A percentile compares a stretch with the other conserved stretches of the same genome.
phyloP scores from a whole-genome alignment of 2,113 vertebrate species.

The Eonycteris spelaea region DNA sequence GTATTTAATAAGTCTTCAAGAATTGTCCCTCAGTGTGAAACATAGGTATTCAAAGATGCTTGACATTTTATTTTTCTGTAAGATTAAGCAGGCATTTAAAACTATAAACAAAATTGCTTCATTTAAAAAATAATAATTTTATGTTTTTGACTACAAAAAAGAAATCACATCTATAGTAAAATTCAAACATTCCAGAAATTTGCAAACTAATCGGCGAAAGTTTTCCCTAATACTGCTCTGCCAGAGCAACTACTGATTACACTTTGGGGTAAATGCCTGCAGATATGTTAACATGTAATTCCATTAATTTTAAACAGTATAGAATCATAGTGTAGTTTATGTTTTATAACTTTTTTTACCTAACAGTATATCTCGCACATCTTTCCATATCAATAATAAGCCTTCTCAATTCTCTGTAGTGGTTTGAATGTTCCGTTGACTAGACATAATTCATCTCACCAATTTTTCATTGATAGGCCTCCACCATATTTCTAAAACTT shows the following conservation, averaged over 20 bases:
- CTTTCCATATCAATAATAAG: background rate
- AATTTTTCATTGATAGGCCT: background rate
- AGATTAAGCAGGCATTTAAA: slow-evolving; percentile 25
- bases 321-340: background rate
- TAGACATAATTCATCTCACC: background rate
- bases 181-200: background rate
- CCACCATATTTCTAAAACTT: background rate
- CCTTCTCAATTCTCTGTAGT: background rate
- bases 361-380: background rate
- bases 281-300: background rate
- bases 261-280: background rate
- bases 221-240: background rate
- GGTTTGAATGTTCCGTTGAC: background rate
- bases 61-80: slow-evolving; percentile 40
- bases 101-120: background rate
- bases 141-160: background rate
- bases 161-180: background rate
- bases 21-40: background rate
- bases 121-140: slow-evolving; percentile 12
- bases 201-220: background rate
- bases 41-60: slow-evolving; percentile 34
- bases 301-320: background rate
- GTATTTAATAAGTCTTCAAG: slow-evolving; percentile 26
- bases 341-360: background rate
- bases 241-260: background rate